Evolutionary conservation across 1,140 invertebrate species (phyloP).

Genomic region (Drosophila athabasca): DNA sequence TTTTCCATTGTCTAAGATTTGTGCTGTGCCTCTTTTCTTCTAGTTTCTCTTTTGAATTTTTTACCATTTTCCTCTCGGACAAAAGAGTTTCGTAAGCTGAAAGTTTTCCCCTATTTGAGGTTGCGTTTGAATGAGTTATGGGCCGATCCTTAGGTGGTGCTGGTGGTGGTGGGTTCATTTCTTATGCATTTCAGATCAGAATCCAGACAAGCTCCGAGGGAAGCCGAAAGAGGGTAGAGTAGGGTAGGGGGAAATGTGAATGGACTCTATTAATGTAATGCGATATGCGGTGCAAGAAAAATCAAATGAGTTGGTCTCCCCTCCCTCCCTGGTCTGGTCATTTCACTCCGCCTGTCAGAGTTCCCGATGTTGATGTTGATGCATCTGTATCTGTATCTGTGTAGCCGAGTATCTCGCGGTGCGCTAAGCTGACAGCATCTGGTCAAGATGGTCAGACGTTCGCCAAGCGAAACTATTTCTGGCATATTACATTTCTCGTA

Average conservation of each 20-base stretch:
- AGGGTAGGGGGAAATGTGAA: constrained; percentile 25
- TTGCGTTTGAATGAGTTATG: constrained; percentile 61
- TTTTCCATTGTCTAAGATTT: constrained; percentile 56
- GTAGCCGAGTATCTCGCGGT: constrained; percentile 10
- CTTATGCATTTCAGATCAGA: constrained; percentile 36
- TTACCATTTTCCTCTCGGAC: constrained; percentile 39
- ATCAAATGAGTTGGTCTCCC: constrained; percentile 50
- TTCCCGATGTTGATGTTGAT: constrained; percentile 42
- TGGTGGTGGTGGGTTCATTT: constrained; percentile 59
- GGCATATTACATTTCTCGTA: constrained; percentile 64
- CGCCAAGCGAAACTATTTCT: constrained; percentile 52
- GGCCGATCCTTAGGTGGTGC: constrained; percentile 17
- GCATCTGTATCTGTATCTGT: constrained; percentile 54
- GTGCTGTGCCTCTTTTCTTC: constrained; percentile 20
- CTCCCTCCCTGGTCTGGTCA: constrained; percentile 2
- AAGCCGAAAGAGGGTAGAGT: constrained; percentile 1
- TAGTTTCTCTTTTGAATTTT: constrained; percentile 34
- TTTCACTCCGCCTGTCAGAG: constrained; percentile 39
- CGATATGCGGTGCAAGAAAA: constrained; percentile 64
- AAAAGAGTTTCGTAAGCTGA: constrained; percentile 51
- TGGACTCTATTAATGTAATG: constrained; percentile 72
- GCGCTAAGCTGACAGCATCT: constrained; percentile 54
- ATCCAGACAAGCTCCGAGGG: neutral
- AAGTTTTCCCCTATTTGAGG: constrained; percentile 39
- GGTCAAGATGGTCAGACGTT: constrained; percentile 52